phyloP scores from a whole-genome alignment of 2,113 vertebrate species.

The Leptodactylus fuscus region DNA sequence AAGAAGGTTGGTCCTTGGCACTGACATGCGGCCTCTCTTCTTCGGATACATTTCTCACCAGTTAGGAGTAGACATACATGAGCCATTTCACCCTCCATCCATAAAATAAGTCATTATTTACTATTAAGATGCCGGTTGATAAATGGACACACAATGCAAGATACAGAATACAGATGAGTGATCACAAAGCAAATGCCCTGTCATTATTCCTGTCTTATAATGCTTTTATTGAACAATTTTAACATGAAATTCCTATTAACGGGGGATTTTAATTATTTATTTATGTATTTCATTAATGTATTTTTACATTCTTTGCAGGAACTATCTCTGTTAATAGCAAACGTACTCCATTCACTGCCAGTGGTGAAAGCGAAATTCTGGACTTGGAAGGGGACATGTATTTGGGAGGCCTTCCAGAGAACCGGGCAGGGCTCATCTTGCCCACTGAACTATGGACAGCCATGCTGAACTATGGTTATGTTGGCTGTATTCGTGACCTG shows the following conservation, averaged over 20 bases:
- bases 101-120: no score
- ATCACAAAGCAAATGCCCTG: neutral
- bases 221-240: neutral
- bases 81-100: no score
- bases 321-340: constrained; percentile 98
- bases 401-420: constrained; percentile 91
- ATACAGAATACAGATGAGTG: neutral
- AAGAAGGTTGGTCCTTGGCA: neutral
- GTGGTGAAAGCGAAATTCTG: constrained; percentile 94
- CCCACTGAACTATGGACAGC: constrained; percentile 98
- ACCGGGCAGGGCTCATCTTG: constrained; percentile 85
- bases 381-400: constrained; percentile 97
- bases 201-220: neutral
- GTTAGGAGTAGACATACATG: no score
- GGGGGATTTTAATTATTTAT: no score
- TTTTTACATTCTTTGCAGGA: constrained; percentile 71
- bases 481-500: constrained; percentile 93
- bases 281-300: no score
- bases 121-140: no score
- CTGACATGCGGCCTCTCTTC: neutral
- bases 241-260: neutral
- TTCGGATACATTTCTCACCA: neutral
- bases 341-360: constrained; percentile 92
- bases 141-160: no score
- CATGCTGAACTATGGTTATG: constrained; percentile 96